phyloP scores from a whole-genome alignment of 2,797 vertebrate genomes.

The Bradypodion pumilum region DNA sequence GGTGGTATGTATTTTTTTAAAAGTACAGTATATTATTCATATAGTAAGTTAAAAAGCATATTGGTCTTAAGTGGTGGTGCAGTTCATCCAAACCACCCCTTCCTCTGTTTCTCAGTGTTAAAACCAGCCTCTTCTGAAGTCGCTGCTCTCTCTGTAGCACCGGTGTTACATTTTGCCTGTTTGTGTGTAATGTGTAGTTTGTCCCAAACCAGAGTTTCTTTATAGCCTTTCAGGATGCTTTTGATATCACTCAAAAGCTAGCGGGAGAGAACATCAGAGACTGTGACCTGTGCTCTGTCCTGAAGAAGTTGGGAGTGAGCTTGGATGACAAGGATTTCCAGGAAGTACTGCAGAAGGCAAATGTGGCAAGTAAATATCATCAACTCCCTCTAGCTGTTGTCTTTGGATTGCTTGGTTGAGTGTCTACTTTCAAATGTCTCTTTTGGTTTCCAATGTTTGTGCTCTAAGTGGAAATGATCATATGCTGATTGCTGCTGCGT shows the following conservation, averaged over 20 bases:
- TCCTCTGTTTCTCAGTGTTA: background rate
- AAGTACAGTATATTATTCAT: too few relatives aligned
- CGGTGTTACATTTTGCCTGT: background rate
- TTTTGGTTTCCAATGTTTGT: background rate
- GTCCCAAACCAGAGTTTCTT: constrained; percentile 13
- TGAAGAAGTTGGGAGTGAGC: constrained; percentile 39
- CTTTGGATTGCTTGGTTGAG: background rate
- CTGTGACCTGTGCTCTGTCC: constrained; percentile 26
- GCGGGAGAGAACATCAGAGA: constrained; percentile 7
- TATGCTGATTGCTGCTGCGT: too few relatives aligned
- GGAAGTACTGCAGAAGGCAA: constrained; percentile 23
- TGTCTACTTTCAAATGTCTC: background rate
- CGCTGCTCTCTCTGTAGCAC: background rate
- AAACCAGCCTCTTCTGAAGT: background rate
- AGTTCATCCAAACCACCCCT: background rate
- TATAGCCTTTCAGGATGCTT: constrained; percentile 43
- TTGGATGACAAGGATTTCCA: constrained; percentile 49
- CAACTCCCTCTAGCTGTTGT: background rate
- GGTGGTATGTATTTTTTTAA: too few relatives aligned
- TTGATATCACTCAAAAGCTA: constrained; percentile 26
- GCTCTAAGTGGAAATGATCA: too few relatives aligned
- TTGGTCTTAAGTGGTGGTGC: too few relatives aligned
- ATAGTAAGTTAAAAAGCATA: too few relatives aligned
- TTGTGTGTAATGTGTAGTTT: background rate
- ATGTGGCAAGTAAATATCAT: constrained; percentile 37